Base-by-base conservation (phyloP, 2,888 invertebrate genomes). In the Philereme vetulata region DNA sequence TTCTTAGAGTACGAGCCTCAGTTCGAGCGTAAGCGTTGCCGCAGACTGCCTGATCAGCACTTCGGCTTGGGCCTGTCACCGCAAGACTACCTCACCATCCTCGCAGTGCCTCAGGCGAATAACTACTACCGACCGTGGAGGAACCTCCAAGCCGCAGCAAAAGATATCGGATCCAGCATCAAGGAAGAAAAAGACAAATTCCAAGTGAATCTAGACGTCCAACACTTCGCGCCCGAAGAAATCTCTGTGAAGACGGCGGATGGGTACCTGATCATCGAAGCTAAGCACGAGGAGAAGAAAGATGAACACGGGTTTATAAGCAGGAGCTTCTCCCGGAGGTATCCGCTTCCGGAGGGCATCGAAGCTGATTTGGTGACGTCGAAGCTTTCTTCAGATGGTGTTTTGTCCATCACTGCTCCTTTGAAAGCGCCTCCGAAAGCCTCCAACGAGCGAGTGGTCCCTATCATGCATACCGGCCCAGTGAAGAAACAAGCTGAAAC, bases 241-340 rank as follows among this genome's bases (percentile, higher is more conserved):
- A 94, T 97, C 35, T 93, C 93, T 0, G 96, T 97, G 0, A 96
- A 96, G 78, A 95, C 95, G 0, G 93, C 93, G 0, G 96, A 95
- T 49, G 93, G 94, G 51, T 93, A 85, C 46, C 90, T 97, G 36
- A 92, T 96, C 0, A 90, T 96, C 9, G 95, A 96, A 78, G 96
- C 95, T 1, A 96, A 95, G 76, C 96, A 97, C 71, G 96, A 96
- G 74, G 96, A 97, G 76, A 95, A 94, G 72, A 93, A 94, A 66
- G 97, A 97, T 74, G 95, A 96, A 70, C 96, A 96, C 69, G 96
- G 95, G 3, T 95, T 77, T 74, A 94, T 97, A 49, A 95, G 96
- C 0, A 92, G 96, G 52, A 95, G 96, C 75, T 96, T 97, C 71
- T 90, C 85, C 1, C 93, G 97, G 60, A 87, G 85, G 63, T 95